phyloP scores from a whole-genome alignment of 2,888 invertebrate species.

The Dioctria rufipes region DNA sequence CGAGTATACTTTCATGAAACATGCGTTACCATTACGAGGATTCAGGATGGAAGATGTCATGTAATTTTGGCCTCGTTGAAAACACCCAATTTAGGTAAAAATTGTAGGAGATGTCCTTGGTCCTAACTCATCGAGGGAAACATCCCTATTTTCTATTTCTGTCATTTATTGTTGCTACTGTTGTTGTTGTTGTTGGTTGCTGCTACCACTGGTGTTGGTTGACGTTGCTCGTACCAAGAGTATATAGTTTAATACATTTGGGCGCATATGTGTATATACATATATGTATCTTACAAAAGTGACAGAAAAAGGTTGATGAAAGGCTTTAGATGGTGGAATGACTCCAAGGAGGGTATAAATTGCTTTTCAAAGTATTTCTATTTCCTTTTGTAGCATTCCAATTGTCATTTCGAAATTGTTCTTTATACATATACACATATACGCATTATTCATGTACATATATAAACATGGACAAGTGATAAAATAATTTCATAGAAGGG shows the following conservation, averaged over 20 bases:
- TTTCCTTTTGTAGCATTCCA: slow-evolving; percentile 48
- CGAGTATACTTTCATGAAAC: not conserved
- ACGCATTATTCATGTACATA: not conserved
- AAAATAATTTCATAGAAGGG: slow-evolving; percentile 25
- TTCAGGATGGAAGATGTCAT: slow-evolving; percentile 25
- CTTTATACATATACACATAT: not conserved
- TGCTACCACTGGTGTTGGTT: too few species aligned
- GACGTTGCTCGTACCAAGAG: too few species aligned
- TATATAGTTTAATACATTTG: not conserved
- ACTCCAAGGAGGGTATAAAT: slow-evolving; percentile 33
- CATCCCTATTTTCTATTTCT: slow-evolving; percentile 42
- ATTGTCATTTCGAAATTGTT: slow-evolving; percentile 18
- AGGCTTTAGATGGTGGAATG: not conserved
- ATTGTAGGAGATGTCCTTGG: slow-evolving; percentile 36
- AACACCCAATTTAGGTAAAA: slow-evolving; percentile 48
- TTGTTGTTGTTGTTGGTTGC: too few species aligned
- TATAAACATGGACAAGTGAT: slow-evolving; percentile 34
- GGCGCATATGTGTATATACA: not conserved
- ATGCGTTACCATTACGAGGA: slow-evolving; percentile 32
- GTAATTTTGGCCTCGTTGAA: slow-evolving; percentile 35
- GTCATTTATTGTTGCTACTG: slow-evolving; percentile 5
- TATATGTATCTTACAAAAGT: not conserved
- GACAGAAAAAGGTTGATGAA: slow-evolving; percentile 21
- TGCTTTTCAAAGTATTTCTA: slow-evolving; percentile 49
- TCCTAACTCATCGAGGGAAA: not conserved